Conservation (phyloP, 2,113 vertebrate genomes). For the Calyptomena viridis region DNA sequence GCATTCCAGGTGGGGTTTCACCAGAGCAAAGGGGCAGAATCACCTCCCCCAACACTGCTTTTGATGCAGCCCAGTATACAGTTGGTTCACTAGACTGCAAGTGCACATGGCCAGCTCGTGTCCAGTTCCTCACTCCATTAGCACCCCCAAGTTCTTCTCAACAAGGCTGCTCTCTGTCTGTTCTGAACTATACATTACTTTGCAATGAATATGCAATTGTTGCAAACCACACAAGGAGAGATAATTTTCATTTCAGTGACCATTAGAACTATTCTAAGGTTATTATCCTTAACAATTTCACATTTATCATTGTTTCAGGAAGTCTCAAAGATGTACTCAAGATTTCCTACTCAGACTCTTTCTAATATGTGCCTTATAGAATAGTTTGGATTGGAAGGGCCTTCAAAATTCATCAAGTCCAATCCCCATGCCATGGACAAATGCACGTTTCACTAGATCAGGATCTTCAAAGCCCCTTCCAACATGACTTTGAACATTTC, state of each 20-base stretch:
- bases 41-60: fast-evolving
- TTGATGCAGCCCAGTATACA: not conserved
- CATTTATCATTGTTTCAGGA: not conserved
- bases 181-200: not conserved
- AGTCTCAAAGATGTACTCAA: not conserved
- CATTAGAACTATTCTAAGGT: not conserved
- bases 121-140: not conserved
- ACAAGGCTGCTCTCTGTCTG: fast-evolving
- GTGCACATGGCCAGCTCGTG: not conserved
- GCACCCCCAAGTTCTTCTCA: not conserved
- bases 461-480: not conserved
- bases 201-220: not conserved
- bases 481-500: not conserved
- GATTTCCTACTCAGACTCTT: not conserved
- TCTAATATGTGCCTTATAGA: not conserved
- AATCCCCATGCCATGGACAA: not conserved
- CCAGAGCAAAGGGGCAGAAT: not conserved
- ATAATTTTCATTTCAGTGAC: not conserved
- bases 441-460: not conserved
- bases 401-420: not conserved
- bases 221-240: not conserved
- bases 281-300: not conserved
- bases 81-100: not conserved
- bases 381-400: not conserved
- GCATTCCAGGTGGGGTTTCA: not conserved